A percentile compares a stretch with the other conserved stretches of the same genome.
These are phyloP conservation scores for Xestia xanthographa DNA, from an alignment of 2,888 invertebrate species.

Conservation along the genomic window DNA sequence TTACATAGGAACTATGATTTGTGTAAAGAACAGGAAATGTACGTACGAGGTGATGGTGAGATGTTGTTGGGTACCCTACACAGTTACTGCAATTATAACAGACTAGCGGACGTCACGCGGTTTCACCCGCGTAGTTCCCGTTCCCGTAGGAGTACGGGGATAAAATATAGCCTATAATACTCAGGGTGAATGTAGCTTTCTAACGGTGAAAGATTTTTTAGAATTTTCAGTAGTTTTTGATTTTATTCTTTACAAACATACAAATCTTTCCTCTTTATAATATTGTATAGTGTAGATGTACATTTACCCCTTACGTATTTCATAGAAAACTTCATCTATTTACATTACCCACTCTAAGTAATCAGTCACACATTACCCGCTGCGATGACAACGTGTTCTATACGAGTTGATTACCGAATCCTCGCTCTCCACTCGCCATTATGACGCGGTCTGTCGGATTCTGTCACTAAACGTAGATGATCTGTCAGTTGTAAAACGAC, in stretches of 20 bases:
- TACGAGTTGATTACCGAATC: conserved; percentile 68
- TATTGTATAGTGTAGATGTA: too few species aligned
- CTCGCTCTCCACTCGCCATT: conserved; percentile 62
- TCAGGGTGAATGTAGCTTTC: too few species aligned
- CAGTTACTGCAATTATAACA: neutral
- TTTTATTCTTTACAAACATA: too few species aligned
- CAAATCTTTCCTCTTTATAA: too few species aligned
- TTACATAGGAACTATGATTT: neutral
- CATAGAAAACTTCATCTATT: neutral
- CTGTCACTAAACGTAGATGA: conserved; percentile 67
- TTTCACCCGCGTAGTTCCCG: too few species aligned
- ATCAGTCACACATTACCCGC: conserved; percentile 48
- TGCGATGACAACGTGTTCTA: conserved; percentile 37
- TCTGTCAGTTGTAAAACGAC: conserved; percentile 80
- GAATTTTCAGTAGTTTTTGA: too few species aligned
- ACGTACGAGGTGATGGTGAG: neutral
- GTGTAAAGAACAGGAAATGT: neutral
- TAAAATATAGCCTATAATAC: too few species aligned
- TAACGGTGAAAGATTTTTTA: too few species aligned
- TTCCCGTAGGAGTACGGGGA: too few species aligned
- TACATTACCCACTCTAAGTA: conserved; percentile 10
- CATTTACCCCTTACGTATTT: neutral
- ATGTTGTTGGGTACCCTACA: neutral
- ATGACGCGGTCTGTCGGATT: conserved; percentile 47
- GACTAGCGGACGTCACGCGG: too few species aligned